Conservation (phyloP, 2,113 vertebrate genomes). For the Calyptommatus sinebrachiatus region DNA sequence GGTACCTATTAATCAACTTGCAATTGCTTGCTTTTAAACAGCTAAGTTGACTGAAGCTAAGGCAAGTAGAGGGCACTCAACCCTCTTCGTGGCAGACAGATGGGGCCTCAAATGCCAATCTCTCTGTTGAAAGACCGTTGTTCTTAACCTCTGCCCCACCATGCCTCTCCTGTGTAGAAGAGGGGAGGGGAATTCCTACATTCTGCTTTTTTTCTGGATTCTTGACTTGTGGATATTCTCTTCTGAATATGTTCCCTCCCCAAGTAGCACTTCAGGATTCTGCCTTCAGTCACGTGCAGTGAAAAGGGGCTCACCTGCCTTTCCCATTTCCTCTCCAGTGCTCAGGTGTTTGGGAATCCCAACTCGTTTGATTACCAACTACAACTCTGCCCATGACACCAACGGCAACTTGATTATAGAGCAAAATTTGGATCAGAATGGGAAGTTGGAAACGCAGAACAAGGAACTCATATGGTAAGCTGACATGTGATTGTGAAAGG, state of each 20-base stretch:
- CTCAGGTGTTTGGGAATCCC: slow-evolving; percentile 87
- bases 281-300: background rate
- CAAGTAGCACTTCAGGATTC: too few species aligned
- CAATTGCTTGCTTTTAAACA: too few species aligned
- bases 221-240: background rate
- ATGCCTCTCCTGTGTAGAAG: too few species aligned
- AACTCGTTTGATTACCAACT: slow-evolving; percentile 88
- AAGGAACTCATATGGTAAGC: slow-evolving; percentile 88
- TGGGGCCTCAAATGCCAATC: too few species aligned
- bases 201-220: too few species aligned
- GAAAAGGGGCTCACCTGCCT: rapidly evolving
- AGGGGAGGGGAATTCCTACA: too few species aligned
- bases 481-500: background rate
- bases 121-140: too few species aligned
- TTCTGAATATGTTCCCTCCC: background rate
- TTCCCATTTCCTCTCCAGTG: slow-evolving; percentile 63
- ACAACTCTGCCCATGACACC: slow-evolving; percentile 85
- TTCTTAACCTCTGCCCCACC: too few species aligned
- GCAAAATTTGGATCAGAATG: slow-evolving; percentile 71
- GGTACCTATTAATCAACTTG: too few species aligned
- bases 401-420: slow-evolving; percentile 90
- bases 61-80: too few species aligned
- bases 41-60: too few species aligned
- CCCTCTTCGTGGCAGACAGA: too few species aligned
- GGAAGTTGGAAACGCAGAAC: slow-evolving; percentile 55